Percentiles rank a stretch among this genome's conserved stretches.
Evolutionary conservation across 2,888 invertebrate genomes (phyloP).

Genomic region (Euphydryas editha): DNA sequence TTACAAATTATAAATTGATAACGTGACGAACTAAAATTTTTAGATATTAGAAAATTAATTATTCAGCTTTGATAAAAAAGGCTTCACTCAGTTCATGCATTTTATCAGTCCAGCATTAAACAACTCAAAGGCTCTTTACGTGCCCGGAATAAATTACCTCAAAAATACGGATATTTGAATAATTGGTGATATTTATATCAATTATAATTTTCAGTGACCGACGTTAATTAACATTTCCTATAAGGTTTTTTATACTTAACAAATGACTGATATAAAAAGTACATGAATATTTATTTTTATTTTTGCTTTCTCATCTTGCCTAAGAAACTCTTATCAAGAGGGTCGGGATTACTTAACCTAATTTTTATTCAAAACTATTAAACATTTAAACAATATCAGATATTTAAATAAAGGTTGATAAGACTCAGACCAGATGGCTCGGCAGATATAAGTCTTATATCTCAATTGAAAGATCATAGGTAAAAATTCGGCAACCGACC

Average conservation of each 20-base stretch:
- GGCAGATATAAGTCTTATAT: too few relatives aligned
- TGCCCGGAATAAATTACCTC: slow-evolving; percentile 48
- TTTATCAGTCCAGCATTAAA: slow-evolving; percentile 49
- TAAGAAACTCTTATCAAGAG: too few relatives aligned
- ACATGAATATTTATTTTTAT: background rate
- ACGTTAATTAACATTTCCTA: background rate
- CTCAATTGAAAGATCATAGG: too few relatives aligned
- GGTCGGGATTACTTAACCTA: too few relatives aligned
- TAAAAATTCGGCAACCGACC: too few relatives aligned
- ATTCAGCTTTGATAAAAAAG: slow-evolving; percentile 29
- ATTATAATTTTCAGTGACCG: slow-evolving; percentile 4
- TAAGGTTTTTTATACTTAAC: background rate
- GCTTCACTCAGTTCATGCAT: slow-evolving; percentile 38
- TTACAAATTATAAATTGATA: too few relatives aligned
- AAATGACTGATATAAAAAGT: background rate
- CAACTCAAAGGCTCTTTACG: slow-evolving; percentile 43
- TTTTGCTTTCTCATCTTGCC: background rate
- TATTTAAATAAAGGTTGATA: too few relatives aligned
- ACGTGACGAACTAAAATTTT: background rate
- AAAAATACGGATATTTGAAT: slow-evolving; percentile 31
- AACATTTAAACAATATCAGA: too few relatives aligned
- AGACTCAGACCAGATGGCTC: too few relatives aligned
- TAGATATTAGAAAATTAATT: slow-evolving; percentile 26
- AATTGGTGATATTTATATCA: slow-evolving; percentile 30
- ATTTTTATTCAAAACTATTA: too few relatives aligned